Base-by-base conservation (phyloP, 2,888 invertebrate species). In the Drosophila villosipedis region DNA sequence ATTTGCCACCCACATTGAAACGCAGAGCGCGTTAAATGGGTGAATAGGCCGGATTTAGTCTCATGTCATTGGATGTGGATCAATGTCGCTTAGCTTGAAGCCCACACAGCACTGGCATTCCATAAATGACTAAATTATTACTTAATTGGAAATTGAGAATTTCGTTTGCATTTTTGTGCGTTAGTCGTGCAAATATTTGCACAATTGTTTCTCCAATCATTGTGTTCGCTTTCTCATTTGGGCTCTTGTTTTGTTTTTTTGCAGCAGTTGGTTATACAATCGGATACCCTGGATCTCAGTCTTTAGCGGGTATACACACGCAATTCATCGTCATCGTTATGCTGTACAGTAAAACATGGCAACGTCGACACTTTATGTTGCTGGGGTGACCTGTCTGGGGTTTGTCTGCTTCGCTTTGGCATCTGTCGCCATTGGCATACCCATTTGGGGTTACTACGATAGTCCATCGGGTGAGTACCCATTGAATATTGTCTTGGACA, bases 361-460 rank as follows among this genome's bases (percentile, higher is more conserved):
- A 78, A 93, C 92, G 91, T 92, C 93, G 89, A 92, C 93, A 89
- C 91, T 93, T 72, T 93, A 93, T 89, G 93, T 92, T 90, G 93
- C 93, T 86, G 93, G 92, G 83, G 90, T 93, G 92, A 93, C 93
- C 84, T 92, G 92, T 83, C 80, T 93, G 76, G 96, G 96, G 91
- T 96, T 97, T 93, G 94, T 96, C 82, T 96, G 96, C 92, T 96
- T 97, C 92, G 96, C 96, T 75, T 95, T 97, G 84, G 97, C 97
- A 89, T 96, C 97, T 70, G 96, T 97, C 52, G 96, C 97, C 60
- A 96, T 97, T 61, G 97, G 96, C 78, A 95, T 97, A 90, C 97
- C 97, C 57, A 95, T 96, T 90, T 98, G 98, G 97, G 98, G 97
- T 75, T 96, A 97, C 93, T 98, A 96, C 94, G 95, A 95, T 91